phyloP scores from a whole-genome alignment of 2,888 invertebrate genomes.

The Anarsia innoxiella region DNA sequence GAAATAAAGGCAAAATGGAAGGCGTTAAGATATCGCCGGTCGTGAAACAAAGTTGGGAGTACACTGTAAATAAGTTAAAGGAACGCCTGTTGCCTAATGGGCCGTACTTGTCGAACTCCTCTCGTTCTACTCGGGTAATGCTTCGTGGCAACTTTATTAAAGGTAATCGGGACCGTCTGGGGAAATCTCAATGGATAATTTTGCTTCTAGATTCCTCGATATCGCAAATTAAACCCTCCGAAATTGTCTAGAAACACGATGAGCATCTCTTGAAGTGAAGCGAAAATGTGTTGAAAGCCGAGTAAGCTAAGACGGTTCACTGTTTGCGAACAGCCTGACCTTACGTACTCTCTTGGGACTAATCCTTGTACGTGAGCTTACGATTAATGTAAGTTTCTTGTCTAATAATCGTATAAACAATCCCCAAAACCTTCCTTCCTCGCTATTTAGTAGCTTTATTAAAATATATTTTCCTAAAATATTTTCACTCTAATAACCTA shows the following conservation, averaged over 20 bases:
- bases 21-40: conserved; percentile 25
- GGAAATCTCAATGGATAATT: conserved; percentile 13
- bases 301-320: no score
- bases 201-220: conserved; percentile 11
- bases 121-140: conserved; percentile 11
- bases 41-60: conserved; percentile 32
- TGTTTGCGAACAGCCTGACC: no score
- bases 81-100: conserved; percentile 52
- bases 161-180: conserved; percentile 28
- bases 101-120: conserved; percentile 38
- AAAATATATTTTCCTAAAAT: background rate
- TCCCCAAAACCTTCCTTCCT: no score
- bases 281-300: conserved; percentile 1
- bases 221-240: conserved; percentile 10
- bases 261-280: background rate
- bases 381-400: no score
- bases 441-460: no score
- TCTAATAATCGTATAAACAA: no score
- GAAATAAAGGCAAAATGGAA: conserved; percentile 21
- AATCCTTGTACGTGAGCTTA: no score
- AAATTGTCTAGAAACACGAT: conserved; percentile 3
- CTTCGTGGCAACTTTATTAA: conserved; percentile 31
- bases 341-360: no score
- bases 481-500: no score
- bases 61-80: conserved; percentile 50